Evolutionary conservation across 1,140 invertebrate species (phyloP).

Genomic region (Adelges cooleyi): DNA sequence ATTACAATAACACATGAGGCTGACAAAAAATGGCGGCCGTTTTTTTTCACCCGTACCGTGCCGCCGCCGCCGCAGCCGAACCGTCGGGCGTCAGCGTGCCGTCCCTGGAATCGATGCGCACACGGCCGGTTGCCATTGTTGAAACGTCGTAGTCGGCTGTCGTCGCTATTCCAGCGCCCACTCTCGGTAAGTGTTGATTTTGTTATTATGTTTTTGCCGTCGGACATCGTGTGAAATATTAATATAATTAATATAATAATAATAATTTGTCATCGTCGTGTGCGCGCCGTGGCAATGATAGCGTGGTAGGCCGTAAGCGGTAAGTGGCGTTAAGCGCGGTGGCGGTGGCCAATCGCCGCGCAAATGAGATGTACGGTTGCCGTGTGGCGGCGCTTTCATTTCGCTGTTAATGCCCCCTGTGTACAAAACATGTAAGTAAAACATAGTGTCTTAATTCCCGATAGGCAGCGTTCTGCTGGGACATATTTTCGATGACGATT

Average conservation of each 20-base stretch:
- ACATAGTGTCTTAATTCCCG: conserved; percentile 41
- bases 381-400: conserved; percentile 50
- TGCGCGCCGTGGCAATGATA: no score
- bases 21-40: conserved; percentile 7
- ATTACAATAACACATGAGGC: no score
- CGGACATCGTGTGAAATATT: no score
- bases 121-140: background rate
- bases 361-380: background rate
- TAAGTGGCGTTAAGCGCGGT: background rate
- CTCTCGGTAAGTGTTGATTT: no score
- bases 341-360: background rate
- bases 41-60: conserved; percentile 6
- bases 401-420: conserved; percentile 57
- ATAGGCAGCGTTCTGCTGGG: conserved; percentile 41
- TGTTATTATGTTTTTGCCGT: no score
- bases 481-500: background rate
- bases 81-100: background rate
- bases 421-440: conserved; percentile 48
- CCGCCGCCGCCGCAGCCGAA: background rate
- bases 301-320: no score
- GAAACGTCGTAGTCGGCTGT: background rate
- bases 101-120: conserved; percentile 11
- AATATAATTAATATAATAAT: no score
- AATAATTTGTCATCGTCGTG: no score
- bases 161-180: background rate